phyloP scores from a whole-genome alignment of 2,888 invertebrate species.

The Laothoe populi region DNA sequence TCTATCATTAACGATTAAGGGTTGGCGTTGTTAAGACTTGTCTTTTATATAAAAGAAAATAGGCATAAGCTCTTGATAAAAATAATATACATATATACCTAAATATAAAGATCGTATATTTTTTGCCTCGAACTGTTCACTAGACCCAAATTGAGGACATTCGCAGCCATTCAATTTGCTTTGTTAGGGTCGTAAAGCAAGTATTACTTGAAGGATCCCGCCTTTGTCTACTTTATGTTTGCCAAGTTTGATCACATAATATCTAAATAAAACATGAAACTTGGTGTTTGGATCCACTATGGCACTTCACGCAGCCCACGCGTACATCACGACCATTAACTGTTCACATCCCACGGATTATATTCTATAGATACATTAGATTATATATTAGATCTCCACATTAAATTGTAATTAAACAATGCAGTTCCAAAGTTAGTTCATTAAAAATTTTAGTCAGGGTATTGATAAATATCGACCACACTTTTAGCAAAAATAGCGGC shows the following conservation, averaged over 20 bases:
- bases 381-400: no score
- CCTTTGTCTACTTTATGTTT: conserved; percentile 22
- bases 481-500: no score
- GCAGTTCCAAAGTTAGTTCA: no score
- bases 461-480: no score
- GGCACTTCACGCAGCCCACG: background rate
- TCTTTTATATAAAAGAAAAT: no score
- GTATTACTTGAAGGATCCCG: conserved; percentile 20
- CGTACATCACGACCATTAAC: background rate
- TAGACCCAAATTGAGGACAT: background rate
- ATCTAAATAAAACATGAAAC: conserved; percentile 19
- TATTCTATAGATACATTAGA: background rate
- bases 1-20: no score
- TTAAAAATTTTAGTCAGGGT: no score
- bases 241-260: conserved; percentile 17
- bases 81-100: no score
- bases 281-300: conserved; percentile 7
- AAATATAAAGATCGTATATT: background rate
- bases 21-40: no score
- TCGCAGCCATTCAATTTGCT: conserved; percentile 21
- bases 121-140: background rate
- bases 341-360: conserved; percentile 3
- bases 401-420: no score
- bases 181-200: conserved; percentile 26
- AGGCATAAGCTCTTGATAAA: no score